Conservation (phyloP, 2,113 vertebrate genomes). For the Emydura subglobosa region DNA sequence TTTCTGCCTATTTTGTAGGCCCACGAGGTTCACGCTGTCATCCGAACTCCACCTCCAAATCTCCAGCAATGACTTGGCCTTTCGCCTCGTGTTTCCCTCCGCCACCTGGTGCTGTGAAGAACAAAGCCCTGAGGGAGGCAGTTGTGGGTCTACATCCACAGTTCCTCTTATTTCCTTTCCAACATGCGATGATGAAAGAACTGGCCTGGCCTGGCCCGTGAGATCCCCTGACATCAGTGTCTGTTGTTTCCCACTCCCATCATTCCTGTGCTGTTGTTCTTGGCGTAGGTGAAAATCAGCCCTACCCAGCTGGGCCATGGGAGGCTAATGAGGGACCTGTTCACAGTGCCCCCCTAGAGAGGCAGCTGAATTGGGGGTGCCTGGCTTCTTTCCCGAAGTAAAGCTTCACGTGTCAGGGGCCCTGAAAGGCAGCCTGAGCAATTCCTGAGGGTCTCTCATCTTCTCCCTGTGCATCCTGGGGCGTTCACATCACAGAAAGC, state of each 20-base stretch:
- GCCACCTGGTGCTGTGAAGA: not conserved
- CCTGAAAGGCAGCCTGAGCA: not conserved
- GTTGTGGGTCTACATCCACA: not conserved
- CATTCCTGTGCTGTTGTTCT: not conserved
- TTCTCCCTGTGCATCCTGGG: no score
- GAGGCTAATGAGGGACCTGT: not conserved
- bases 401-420: not conserved
- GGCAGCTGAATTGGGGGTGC: not conserved
- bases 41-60: not conserved
- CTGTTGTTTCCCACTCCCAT: not conserved
- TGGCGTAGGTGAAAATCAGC: not conserved
- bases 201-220: not conserved
- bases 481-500: no score
- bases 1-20: no score
- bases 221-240: not conserved
- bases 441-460: not conserved
- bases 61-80: not conserved
- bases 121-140: not conserved
- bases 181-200: not conserved
- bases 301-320: not conserved
- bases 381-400: not conserved
- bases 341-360: not conserved
- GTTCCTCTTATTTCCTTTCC: not conserved
- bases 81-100: not conserved
- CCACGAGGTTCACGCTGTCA: not conserved